Evolutionary conservation across 2,888 invertebrate genomes (phyloP), one percentile per base, ranked within the genome.

Genomic region (Prosapia bicincta): DNA sequence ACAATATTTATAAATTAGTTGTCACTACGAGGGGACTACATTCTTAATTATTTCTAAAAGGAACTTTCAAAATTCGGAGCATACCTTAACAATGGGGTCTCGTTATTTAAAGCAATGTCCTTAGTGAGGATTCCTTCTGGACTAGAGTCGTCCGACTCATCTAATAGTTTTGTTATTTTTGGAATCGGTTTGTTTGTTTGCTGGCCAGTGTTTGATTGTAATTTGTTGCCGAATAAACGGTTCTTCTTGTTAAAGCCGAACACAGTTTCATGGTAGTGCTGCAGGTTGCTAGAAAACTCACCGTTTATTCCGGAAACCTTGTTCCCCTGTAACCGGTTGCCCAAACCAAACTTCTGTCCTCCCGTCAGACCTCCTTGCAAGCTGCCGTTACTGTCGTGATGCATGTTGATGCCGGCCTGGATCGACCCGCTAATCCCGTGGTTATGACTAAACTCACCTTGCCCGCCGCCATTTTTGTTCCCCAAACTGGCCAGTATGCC

Each of bases 51-150:
- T 13, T 13, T 9, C 13, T 38, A 38, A 2, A 38, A 38, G 38
- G 38, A 38, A 38, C 38, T 38, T 38, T 38, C 38, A 38, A 38
- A 38, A 38, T 38, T 38, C 13, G 38, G 38, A 13, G 38, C 38
- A 13, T 38, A 38, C 76, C 78, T 75, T 76, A 74, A n/a, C 67
- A 70, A 25, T 73, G 75, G 9, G 26, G 20, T 9, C 20, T 65
- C 28, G 24, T 65, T 38, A 13, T 38, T 13, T 13, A 13, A 6
- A 13, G 2, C 13, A 13, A 6, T 15, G 13, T 13, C 13, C 6
- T 38, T 15, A 6, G 7, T 13, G 7, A 13, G 6, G 6, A 2
- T 13, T 38, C 13, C 38, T 13, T 38, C 38, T n/a, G n/a, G n/a
- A n/a, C n/a, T n/a, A n/a, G n/a, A n/a, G 13, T 13, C 38, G 6